Evolutionary conservation across 2,888 invertebrate species (phyloP).

Genomic region (Heliothis peltigera): DNA sequence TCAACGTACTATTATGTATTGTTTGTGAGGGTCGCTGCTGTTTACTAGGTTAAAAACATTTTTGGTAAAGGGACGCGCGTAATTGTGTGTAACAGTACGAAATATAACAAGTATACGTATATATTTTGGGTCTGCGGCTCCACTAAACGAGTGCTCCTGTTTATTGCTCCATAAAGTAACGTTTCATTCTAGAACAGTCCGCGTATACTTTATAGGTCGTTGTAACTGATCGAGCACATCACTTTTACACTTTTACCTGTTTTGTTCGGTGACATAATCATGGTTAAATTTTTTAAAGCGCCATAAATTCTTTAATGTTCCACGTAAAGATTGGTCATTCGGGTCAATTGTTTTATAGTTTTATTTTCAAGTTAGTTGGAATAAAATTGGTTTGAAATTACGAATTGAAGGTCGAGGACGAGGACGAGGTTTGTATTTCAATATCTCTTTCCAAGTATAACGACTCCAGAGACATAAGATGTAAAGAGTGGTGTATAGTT

Average conservation of each 20-base stretch:
- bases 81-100: constrained; percentile 47
- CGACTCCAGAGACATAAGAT: too few relatives aligned
- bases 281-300: constrained; percentile 42
- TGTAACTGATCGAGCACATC: constrained; percentile 70
- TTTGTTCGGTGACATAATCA: constrained; percentile 49
- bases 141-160: constrained; percentile 60
- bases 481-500: too few relatives aligned
- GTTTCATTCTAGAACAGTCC: constrained; percentile 64
- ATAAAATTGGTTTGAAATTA: constrained; percentile 26
- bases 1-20: constrained; percentile 17
- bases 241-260: constrained; percentile 60
- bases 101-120: constrained; percentile 54
- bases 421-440: not conserved
- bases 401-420: constrained; percentile 19
- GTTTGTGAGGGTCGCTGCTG: constrained; percentile 37
- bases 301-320: constrained; percentile 42
- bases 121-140: constrained; percentile 48
- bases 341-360: constrained; percentile 55
- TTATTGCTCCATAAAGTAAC: constrained; percentile 71
- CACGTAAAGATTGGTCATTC: constrained; percentile 41
- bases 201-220: constrained; percentile 69
- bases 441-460: too few relatives aligned
- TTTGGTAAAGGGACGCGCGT: constrained; percentile 32
- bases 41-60: constrained; percentile 35
- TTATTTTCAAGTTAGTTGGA: constrained; percentile 32